phyloP scores from a whole-genome alignment of 2,888 invertebrate species.

The Tachina fera region DNA sequence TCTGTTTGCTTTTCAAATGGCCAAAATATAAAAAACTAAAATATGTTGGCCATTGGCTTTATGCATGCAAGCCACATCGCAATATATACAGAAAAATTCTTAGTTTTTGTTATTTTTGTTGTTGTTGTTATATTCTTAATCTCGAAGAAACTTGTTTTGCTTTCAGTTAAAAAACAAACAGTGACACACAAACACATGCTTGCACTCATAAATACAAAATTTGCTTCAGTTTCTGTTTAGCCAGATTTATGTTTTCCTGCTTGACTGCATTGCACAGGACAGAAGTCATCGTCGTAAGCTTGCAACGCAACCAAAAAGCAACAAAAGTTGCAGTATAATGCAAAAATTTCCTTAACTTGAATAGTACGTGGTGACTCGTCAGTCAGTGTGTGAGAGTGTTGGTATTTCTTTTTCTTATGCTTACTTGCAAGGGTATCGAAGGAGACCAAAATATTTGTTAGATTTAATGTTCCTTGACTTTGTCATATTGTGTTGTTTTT shows the following conservation, averaged over 20 bases:
- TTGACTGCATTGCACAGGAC: constrained; percentile 70
- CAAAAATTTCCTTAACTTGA: constrained; percentile 52
- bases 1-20: constrained; percentile 72
- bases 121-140: background rate
- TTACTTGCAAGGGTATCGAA: background rate
- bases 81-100: constrained; percentile 59
- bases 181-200: constrained; percentile 3
- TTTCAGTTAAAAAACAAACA: constrained; percentile 25
- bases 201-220: constrained; percentile 34
- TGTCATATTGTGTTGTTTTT: constrained; percentile 58
- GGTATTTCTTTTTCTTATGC: too few relatives aligned
- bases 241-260: constrained; percentile 74
- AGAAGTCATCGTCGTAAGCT: constrained; percentile 46
- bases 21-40: constrained; percentile 47
- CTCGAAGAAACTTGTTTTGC: constrained; percentile 68
- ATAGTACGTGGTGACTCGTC: constrained; percentile 44
- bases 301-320: constrained; percentile 44
- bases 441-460: constrained; percentile 49
- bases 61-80: constrained; percentile 58
- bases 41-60: constrained; percentile 69
- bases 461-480: constrained; percentile 67
- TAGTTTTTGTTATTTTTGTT: constrained; percentile 38
- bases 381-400: background rate
- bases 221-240: constrained; percentile 71
- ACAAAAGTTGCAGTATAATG: constrained; percentile 56